Base-by-base conservation (phyloP, 2,797 vertebrate genomes). In the Pelobates cultripes region DNA sequence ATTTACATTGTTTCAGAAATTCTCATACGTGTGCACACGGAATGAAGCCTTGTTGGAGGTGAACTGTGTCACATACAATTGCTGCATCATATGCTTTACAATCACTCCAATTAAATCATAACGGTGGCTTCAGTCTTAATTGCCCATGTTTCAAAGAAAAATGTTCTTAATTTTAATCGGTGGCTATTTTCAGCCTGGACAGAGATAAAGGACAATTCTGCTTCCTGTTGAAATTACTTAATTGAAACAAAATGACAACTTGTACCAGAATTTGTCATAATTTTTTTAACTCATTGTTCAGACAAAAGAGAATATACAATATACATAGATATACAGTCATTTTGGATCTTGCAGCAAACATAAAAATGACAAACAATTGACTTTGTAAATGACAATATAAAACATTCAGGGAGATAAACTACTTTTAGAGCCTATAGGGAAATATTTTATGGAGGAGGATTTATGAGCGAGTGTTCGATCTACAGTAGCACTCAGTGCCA, bases 81-180 rank as follows among this genome's bases (percentile, higher is more conserved):
- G 45, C 57, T 17, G 55, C 82, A 76, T 84, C 61, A 70, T 76
- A 71, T 79, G 57, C 82, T 79, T 57, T 84, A 53, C 72, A 64
- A 66, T 45, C 42, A 71, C 55, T 43, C 72, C 77, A 84, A 79
- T 79, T 75, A 84, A 75, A 79, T 45, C 61, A 57, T 70, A 77
- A 71, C 73, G 44, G 66, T 74, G 55, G n/a, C 17, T 55, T 73
- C 41, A 63, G 73, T 44, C 42, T 55, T 84, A 84, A 84, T 84
- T 84, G 72, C 72, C n/a, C 73, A 72, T 44, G 40, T 67, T 72
- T 77, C 60, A 82, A 76, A 66, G 41, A 77, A 40, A 45, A 82
- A 76, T 67, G 69, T 57, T 77, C 44, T 42, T 72, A 45, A 15
- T 72, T 64, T 67, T 57, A 72, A 53, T 72, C 57, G n/a, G 61